Conservation (phyloP, 2,888 invertebrate species). For the Diaphora mendica region DNA sequence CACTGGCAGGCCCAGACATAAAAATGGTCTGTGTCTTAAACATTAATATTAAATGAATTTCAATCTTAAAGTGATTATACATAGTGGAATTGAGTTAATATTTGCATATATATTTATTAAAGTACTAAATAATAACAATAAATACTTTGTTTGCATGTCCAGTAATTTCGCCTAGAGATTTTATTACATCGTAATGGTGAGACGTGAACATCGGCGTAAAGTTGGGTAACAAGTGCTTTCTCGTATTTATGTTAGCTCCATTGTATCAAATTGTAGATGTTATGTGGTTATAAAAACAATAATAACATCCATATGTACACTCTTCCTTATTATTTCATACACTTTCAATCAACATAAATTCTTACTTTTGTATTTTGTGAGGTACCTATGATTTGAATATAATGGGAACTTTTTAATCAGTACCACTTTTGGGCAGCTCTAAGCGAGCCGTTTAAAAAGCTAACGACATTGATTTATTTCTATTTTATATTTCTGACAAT, state of each 20-base stretch:
- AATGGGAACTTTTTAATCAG: background rate
- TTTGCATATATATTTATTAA: background rate
- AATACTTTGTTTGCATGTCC: slow-evolving; percentile 6
- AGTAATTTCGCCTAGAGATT: slow-evolving; percentile 10
- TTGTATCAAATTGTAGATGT: background rate
- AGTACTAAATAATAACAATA: background rate
- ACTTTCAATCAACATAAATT: background rate
- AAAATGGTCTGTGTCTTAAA: too few relatives aligned
- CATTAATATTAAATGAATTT: too few relatives aligned
- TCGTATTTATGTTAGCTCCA: background rate
- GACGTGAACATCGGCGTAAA: slow-evolving; percentile 1
- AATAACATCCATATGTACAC: background rate
- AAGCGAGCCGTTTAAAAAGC: background rate
- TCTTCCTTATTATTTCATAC: background rate
- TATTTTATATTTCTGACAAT: background rate
- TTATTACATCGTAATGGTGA: slow-evolving; percentile 9
- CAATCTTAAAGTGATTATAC: background rate
- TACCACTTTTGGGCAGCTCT: background rate
- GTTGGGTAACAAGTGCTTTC: slow-evolving; percentile 11
- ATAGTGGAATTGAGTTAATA: background rate
- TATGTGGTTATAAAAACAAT: background rate
- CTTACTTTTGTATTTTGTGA: background rate
- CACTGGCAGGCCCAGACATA: too few relatives aligned
- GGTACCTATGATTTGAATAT: background rate
- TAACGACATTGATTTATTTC: background rate